phyloP scores from a whole-genome alignment of 2,113 vertebrate species.

The Marmota flaviventris region DNA sequence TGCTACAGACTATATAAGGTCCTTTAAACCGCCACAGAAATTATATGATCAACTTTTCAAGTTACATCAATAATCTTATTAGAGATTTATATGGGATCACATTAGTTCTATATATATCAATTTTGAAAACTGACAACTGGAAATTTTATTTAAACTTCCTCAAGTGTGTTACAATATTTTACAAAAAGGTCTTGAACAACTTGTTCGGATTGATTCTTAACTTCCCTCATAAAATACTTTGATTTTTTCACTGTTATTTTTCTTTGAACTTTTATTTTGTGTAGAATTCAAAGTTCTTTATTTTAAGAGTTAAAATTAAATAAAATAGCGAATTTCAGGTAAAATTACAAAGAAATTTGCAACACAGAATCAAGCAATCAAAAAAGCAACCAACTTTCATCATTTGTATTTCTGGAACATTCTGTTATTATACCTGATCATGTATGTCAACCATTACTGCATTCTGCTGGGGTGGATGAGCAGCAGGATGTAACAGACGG shows the following conservation, averaged over 20 bases:
- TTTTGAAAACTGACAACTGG: background rate
- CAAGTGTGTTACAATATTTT: constrained; percentile 32
- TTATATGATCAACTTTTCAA: background rate
- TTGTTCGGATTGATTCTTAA: constrained; percentile 24
- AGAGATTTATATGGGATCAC: background rate
- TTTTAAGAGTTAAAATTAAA: too few relatives aligned
- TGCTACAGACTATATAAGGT: background rate
- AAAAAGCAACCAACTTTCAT: background rate
- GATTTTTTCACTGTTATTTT: background rate
- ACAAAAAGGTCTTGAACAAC: background rate
- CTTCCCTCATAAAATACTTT: background rate
- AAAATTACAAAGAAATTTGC: constrained; percentile 36
- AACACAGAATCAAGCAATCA: background rate
- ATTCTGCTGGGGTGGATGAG: constrained; percentile 95
- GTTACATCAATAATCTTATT: background rate
- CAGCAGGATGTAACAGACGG: constrained; percentile 95
- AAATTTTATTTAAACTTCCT: background rate
- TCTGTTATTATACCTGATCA: constrained; percentile 91
- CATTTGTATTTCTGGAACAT: background rate
- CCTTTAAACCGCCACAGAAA: background rate
- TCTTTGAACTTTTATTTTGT: background rate
- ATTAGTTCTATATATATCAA: background rate
- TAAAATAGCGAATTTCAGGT: constrained; percentile 46
- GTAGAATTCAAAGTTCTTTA: background rate
- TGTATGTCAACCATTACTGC: constrained; percentile 97